Conservation (phyloP, 2,113 vertebrate genomes). For the Mustela lutreola region DNA sequence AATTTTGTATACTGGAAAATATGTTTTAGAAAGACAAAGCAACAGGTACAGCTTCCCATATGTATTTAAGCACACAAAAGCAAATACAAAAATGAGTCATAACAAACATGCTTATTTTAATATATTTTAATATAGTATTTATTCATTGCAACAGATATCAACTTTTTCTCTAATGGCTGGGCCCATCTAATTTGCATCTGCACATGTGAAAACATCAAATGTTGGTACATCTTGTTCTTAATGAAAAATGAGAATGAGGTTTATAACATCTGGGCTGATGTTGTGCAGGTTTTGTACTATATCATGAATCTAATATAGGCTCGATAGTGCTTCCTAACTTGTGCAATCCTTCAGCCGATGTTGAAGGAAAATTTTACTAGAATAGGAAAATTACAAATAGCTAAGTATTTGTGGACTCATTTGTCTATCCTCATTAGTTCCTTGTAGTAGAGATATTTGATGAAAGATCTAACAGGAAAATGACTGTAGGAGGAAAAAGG, state of each 20-base stretch:
- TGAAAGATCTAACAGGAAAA: constrained; percentile 72
- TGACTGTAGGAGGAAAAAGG: constrained; percentile 63
- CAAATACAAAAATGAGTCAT: not conserved
- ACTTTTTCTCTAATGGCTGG: not conserved
- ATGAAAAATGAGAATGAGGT: not conserved
- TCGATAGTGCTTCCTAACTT: constrained; percentile 1
- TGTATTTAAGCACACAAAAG: not conserved
- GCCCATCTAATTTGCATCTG: not conserved
- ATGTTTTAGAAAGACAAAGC: not conserved
- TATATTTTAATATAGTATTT: not conserved
- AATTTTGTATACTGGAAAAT: not conserved
- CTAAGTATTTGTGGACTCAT: not conserved
- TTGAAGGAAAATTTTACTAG: not conserved
- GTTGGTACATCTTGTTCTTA: not conserved
- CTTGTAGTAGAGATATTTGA: constrained; percentile 64
- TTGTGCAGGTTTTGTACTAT: not conserved
- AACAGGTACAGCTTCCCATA: not conserved
- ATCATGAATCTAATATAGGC: not conserved
- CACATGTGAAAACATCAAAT: constrained; percentile 34
- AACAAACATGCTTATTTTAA: not conserved
- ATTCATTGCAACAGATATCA: not conserved
- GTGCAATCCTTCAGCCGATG: not conserved
- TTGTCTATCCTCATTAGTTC: not conserved
- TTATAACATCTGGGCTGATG: not conserved
- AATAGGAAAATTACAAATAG: too few species aligned